These are phyloP conservation scores for Drosophila lacicola DNA, from an alignment of 2,888 invertebrate species.

Conservation along the genomic window DNA sequence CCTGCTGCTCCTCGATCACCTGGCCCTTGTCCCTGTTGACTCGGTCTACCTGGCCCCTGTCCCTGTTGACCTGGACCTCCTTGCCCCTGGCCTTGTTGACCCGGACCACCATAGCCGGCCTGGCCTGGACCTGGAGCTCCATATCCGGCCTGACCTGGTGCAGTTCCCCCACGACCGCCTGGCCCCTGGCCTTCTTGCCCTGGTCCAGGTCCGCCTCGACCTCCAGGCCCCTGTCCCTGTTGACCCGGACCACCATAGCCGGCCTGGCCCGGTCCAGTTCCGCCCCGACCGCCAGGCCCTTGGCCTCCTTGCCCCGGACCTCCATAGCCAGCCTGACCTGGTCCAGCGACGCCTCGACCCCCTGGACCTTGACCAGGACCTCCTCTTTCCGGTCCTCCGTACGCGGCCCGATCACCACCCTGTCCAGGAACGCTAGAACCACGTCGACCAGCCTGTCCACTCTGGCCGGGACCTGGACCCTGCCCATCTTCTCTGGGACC, in stretches of 20 bases:
- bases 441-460: not conserved
- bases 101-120: not conserved
- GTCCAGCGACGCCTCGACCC: not conserved
- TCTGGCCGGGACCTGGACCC: not conserved
- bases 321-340: not conserved
- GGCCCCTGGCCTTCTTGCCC: not conserved
- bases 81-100: not conserved
- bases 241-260: not conserved
- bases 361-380: not conserved
- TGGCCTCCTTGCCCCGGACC: not conserved
- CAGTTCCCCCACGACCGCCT: not conserved
- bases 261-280: not conserved
- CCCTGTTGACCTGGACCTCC: not conserved
- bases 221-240: no score
- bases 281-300: not conserved
- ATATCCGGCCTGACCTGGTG: not conserved
- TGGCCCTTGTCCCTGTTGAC: not conserved
- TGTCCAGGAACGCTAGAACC: no score
- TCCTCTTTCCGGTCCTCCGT: no score
- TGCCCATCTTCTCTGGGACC: not conserved
- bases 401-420: no score
- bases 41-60: not conserved
- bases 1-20: not conserved
- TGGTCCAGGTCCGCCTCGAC: no score
- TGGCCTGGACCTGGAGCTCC: not conserved